Evolutionary conservation across 2,888 invertebrate genomes (phyloP).

Genomic region (Abscondita cerata): DNA sequence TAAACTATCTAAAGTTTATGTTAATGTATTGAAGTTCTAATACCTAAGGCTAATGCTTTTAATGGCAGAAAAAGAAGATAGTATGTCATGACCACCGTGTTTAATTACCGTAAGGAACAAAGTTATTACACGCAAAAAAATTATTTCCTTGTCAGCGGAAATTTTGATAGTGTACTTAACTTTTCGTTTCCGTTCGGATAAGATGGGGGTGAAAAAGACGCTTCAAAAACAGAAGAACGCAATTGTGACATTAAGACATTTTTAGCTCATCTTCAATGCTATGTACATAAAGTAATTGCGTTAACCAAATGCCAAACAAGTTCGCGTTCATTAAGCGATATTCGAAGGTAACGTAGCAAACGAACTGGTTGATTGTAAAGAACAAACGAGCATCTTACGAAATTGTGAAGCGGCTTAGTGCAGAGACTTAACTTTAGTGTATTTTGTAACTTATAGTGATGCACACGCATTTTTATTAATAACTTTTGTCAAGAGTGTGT

Average conservation of each 20-base stretch:
- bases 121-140: background rate
- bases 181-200: too few species aligned
- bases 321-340: conserved; percentile 13
- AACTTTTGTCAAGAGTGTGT: conserved; percentile 13
- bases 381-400: conserved; percentile 49
- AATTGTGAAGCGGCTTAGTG: conserved; percentile 52
- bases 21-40: background rate
- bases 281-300: conserved; percentile 15
- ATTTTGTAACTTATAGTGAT: conserved; percentile 55
- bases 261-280: conserved; percentile 28
- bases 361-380: conserved; percentile 32
- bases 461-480: conserved; percentile 52
- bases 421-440: conserved; percentile 52
- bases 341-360: conserved; percentile 16
- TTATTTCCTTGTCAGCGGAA: background rate
- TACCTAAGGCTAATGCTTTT: background rate
- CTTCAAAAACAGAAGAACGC: conserved; percentile 1
- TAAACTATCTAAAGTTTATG: conserved; percentile 9
- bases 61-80: background rate
- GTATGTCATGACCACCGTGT: conserved; percentile 6
- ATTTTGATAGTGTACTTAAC: too few species aligned
- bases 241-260: conserved; percentile 21
- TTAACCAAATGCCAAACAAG: conserved; percentile 17
- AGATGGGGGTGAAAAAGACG: background rate
- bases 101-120: conserved; percentile 2